A percentile compares a stretch with the other conserved stretches of the same genome.
Conservation (phyloP, 2,113 vertebrate species). For the Chaenocephalus aceratus region DNA sequence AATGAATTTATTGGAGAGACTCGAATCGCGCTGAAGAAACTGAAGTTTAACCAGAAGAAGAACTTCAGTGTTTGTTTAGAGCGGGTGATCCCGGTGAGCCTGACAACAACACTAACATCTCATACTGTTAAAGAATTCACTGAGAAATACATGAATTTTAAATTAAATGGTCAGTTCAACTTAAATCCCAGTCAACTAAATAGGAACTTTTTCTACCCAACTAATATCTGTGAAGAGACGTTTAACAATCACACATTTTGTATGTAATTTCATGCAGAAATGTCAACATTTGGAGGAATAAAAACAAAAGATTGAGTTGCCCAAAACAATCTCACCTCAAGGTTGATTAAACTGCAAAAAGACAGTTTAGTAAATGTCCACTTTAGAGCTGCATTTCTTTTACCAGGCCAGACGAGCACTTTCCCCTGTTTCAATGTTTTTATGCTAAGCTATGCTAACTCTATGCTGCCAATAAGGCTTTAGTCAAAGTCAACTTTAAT, state of each 20-base stretch:
- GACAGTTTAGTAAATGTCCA: no score
- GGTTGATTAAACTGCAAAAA: no score
- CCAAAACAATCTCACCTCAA: no score
- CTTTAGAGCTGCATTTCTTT: no score
- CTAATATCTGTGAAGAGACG: no score
- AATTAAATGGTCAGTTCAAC: background rate
- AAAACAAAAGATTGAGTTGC: no score
- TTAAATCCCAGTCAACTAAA: no score
- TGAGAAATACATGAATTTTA: background rate
- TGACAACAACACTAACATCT: background rate
- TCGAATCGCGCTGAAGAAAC: constrained; percentile 92
- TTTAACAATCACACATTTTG: no score
- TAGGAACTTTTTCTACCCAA: no score
- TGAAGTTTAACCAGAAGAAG: constrained; percentile 94
- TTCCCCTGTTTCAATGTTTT: background rate
- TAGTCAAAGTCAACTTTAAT: background rate
- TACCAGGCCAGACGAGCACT: background rate
- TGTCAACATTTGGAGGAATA: no score
- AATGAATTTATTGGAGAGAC: constrained; percentile 98
- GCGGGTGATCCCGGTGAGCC: constrained; percentile 90
- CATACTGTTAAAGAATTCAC: background rate
- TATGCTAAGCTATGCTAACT: background rate
- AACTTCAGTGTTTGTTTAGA: constrained; percentile 95
- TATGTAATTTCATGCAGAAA: no score
- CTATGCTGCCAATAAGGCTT: background rate